Percentiles rank a stretch among this genome's conserved stretches.
Conservation (phyloP, 2,113 vertebrate species). For the Callopanchax toddi region DNA sequence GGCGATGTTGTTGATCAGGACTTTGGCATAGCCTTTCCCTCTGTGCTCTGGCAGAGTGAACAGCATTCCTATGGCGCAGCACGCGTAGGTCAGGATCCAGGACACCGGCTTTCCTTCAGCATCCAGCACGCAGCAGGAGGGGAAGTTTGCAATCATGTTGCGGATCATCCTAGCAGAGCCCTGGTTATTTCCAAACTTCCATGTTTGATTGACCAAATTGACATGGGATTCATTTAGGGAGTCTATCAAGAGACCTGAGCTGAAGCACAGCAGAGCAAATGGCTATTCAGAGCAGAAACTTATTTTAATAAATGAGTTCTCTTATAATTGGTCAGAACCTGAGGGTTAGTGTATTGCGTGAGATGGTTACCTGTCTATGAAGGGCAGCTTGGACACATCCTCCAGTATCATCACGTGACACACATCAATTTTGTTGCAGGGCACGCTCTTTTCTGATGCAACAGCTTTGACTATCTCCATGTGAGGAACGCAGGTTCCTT, state of each 20-base stretch:
- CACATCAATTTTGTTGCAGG: slow-evolving; percentile 1
- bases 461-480: slow-evolving; percentile 40
- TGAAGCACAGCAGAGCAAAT: slow-evolving; percentile 27
- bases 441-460: slow-evolving; percentile 41
- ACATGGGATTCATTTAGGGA: slow-evolving; percentile 67
- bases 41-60: slow-evolving; percentile 72
- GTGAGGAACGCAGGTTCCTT: slow-evolving; percentile 43
- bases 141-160: slow-evolving; percentile 63
- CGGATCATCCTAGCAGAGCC: slow-evolving; percentile 38
- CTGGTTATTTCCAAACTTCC: slow-evolving; percentile 61
- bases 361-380: slow-evolving; percentile 63
- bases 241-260: slow-evolving; percentile 41
- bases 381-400: slow-evolving; percentile 42
- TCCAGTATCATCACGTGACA: slow-evolving; percentile 63
- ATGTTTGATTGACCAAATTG: slow-evolving; percentile 59
- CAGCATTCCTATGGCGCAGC: slow-evolving; percentile 65
- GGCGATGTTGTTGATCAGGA: slow-evolving; percentile 62
- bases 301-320: background rate
- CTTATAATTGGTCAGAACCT: too few relatives aligned
- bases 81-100: slow-evolving; percentile 68
- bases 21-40: slow-evolving; percentile 74
- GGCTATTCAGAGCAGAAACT: background rate
- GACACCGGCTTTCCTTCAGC: slow-evolving; percentile 56
- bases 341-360: too few relatives aligned
- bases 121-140: slow-evolving; percentile 70